Evolutionary conservation across 1,140 invertebrate genomes (phyloP), one percentile per base, ranked within the genome.

Genomic region (Drosophila varians): DNA sequence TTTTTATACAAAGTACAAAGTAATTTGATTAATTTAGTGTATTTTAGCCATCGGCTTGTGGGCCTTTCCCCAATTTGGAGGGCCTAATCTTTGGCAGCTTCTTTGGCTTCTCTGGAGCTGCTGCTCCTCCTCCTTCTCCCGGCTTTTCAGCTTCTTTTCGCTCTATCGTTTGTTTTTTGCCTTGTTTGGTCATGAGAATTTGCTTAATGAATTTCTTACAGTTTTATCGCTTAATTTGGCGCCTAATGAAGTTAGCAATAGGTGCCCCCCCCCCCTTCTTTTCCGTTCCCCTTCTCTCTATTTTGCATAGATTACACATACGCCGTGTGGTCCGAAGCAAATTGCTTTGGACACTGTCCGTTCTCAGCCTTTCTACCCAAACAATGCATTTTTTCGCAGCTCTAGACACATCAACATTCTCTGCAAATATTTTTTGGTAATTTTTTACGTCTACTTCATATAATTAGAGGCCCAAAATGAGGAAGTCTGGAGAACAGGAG

Each of bases 191-290:
- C 64, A 71, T 77, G 74, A 77, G 78, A 82, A 82, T 82, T 82
- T 82, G 69, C 78, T 82, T 82, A 82, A 82, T 82, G 77, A 82
- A 82, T 82, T 82, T 82, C 74, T 55, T 77, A 80, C 43, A 62
- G 77, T 69, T 77, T 82, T 82, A 82, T 82, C 77, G 77, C 78
- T 82, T 82, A 82, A 82, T 82, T 82, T 82, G 77, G 77, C 40
- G 77, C 61, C 61, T 86, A 84, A 84, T 84, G 80, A 84, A 84
- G 80, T 86, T 61, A 64, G 42, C 80, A 64, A 75, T 72, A 72
- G 80, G 64, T 75, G 47, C 68, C 38, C 48, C 21, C 25, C 14
- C 4, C 16, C 6, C 9, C 36, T 9, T 6, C 16, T 12, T 11
- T 26, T 28, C 0, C 28, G 64, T 40, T 6, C 46, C 58, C 60